Evolutionary conservation across 2,797 vertebrate genomes (phyloP), one percentile per base, ranked within the genome.

Genomic region (Orestias chungarensis): DNA sequence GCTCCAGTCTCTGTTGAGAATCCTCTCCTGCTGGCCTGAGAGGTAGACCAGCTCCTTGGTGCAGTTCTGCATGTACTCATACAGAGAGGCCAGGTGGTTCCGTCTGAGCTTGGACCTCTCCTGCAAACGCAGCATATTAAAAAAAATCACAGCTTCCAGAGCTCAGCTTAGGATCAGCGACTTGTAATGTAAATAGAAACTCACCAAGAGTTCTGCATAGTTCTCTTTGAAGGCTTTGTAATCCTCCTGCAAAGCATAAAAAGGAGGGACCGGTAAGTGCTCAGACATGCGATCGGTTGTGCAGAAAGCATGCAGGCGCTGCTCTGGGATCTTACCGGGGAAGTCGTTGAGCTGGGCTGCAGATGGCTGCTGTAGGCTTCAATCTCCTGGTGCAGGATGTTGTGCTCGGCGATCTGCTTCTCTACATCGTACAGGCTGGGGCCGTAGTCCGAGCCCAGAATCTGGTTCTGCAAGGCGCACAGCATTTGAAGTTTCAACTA

Each of bases 1-100:
- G 1, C 97, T 99, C 97, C 97, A 99, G 93, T 99, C 97, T 81
- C 95, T 95, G 85, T 93, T 93, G 78, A 96, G 86, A 87, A 98
- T 95, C 85, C 82, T 91, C 18, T 94, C 95, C 93, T 98, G 95
- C 88, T 96, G 95, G 0, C 95, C 93, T 0, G 88, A 94, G 91
- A 98, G 93, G 87, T 94, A 95, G 23, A 82, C 55, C 89, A 97
- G 92, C 93, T 98, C 96, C 85, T 96, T 97, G 2, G 86, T 95
- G 93, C 96, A 97, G 91, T 91, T 93, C 86, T 98, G 96, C 76
- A 99, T 93, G 93, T 96, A 96, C 9, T 96, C 96, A 66, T 98
- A 96, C 81, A 99, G 92, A 74, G 95, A 95, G 68, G 95, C 91
- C 87, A 99, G 93, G 83, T 95, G 77, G 71, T 80, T 89, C 12